Base-by-base conservation (phyloP, 1,140 invertebrate genomes). In the Pantala flavescens region DNA sequence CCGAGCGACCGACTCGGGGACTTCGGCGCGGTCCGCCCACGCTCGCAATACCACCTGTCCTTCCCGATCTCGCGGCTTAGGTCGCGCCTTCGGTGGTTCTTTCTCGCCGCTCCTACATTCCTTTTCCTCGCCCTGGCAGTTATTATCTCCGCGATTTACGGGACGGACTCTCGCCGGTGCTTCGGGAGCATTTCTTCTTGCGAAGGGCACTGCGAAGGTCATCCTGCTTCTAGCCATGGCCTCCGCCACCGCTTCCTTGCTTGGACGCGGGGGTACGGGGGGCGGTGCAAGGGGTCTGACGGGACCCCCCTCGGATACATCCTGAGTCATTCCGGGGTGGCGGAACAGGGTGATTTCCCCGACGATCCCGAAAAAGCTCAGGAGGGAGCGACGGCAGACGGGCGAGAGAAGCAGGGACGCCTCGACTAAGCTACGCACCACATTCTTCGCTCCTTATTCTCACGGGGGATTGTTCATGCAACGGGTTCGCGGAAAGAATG, bases 231-330 rank as follows among this genome's bases (percentile, higher is more conserved):
- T 88, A 49, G 89, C 89, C 71, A 90, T 82, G 10, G 89, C 89
- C 80, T 90, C 89, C 0, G 88, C 88, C 43, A 90, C 87, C 78
- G 90, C 83, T 79, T 86, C 87, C 79, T 88, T 86, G 79, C 88
- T 89, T 19, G 90, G 90, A 74, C 89, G 82, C 24, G 90, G 89
- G n/a, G 90, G 90, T 71, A 90, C 89, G 74, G 90, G 90, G 71
- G 90, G 89, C 63, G 89, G 89, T 75, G 88, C 87, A 28, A 74
- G 42, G 81, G 80, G 36, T 81, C 82, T 75, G 81, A 80, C 42
- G 7, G 63, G 71, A 80, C 81, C 72, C 82, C 81, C 72, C 82
- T 82, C 74, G 83, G 77, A 80, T 83, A 81, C 83, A 84, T 84
- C 24, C 24, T 71, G 24, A n/a, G 24, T 72, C 74, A 9, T 75